phyloP scores from a whole-genome alignment of 2,113 vertebrate species.

The Sclerurus mexicanus region DNA sequence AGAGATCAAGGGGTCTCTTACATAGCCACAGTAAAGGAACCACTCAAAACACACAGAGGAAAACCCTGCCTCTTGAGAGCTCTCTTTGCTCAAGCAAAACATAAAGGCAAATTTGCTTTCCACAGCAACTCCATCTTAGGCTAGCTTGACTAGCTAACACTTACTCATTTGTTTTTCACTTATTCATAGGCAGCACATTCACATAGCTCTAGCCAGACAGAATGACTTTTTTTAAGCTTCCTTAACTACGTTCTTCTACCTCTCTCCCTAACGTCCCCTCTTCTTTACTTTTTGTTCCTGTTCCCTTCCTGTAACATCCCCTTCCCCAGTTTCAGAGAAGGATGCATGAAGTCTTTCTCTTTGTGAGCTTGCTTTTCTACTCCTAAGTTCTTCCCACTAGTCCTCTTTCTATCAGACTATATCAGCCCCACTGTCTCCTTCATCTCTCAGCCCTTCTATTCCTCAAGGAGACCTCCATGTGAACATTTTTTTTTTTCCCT shows the following conservation, averaged over 20 bases:
- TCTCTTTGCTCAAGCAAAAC: neutral
- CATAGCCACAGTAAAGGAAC: constrained; percentile 14
- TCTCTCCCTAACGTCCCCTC: neutral
- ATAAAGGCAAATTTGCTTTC: neutral
- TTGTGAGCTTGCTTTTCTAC: neutral
- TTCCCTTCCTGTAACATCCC: neutral
- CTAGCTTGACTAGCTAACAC: neutral
- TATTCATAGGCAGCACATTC: neutral
- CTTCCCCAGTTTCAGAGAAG: neutral
- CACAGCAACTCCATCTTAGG: neutral
- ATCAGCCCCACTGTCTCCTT: neutral
- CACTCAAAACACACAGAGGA: constrained; percentile 7
- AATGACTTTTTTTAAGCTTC: neutral
- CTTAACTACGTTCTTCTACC: neutral
- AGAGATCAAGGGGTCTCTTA: constrained; percentile 9
- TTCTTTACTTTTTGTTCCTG: neutral
- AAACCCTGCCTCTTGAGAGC: neutral
- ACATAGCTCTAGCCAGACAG: neutral
- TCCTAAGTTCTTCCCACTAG: neutral
- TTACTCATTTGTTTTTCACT: neutral
- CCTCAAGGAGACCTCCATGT: neutral
- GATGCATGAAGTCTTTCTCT: neutral
- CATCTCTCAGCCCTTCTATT: neutral
- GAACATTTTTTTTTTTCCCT: rapidly evolving
- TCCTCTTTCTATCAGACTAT: neutral